Base-by-base conservation (phyloP, 2,888 invertebrate species). In the Piscicola geometra region DNA sequence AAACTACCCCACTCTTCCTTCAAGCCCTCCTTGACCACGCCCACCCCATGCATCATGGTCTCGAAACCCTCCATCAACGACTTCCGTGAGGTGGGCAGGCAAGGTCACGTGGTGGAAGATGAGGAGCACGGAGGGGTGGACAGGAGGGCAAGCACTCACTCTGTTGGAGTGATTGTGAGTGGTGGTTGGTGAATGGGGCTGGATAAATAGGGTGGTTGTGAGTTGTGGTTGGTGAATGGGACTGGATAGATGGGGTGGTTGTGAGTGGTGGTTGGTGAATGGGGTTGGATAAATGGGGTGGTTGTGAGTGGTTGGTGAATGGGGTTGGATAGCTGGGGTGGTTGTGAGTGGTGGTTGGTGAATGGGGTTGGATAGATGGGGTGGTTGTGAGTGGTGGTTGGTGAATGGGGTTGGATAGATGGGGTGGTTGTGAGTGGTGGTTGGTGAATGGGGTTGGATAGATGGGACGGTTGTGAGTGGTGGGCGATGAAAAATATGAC, bases 151-250 rank as follows among this genome's bases (percentile, higher is more conserved):
- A 60, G 60, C 64, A 73, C 73, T 5, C 73, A 73, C 36, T 56
- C 56, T 52, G 56, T 73, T 2, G 73, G 73, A 33, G 73, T 73
- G 0, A 73, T 73, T 25, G 73, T 73, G 15, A 64, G 73, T 64
- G 25, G 36, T 47, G 50, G 50, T 47, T 47, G 21, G 50, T 18
- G 60, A n/a, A 21, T 56, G 60, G 25, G n/a, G 60, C n/a, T 56
- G 5, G 60, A 18, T 15, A 25, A 5, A 25, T 56, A 21, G n/a
- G 60, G 60, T 5, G n/a, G 5, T 56, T 56, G 25, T 56, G 60
- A 15, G 15, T 41, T 41, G 52, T 15, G n/a, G 60, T 5, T 56
- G 25, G 50, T 9, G 50, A 21, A 47, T 47, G 50, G 21, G 25
- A 25, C n/a, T 56, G 5, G 5, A 25, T 56, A 25, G 21, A 25